Evolutionary conservation across 2,797 vertebrate species (phyloP), one percentile per base, ranked within the genome.

Genomic region (Micrastur ruficollis): DNA sequence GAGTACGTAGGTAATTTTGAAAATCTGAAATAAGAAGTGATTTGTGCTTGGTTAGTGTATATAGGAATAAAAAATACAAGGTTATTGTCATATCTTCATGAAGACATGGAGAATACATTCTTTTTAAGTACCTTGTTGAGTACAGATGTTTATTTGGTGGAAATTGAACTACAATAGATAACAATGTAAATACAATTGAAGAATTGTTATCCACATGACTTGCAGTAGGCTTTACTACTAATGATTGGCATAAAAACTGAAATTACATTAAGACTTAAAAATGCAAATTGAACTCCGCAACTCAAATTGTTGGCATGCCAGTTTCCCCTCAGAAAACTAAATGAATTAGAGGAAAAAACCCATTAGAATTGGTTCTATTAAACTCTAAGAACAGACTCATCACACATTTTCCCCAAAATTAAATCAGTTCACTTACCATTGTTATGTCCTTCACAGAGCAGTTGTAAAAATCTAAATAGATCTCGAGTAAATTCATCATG

Each of bases 401-500:
- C 40, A 36, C 20, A 55, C 26, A 26, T 95, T 85, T 91, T 46
- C 53, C 72, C 25, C 40, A 4, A 58, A 94, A 44, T 49, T 25
- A 52, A 46, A 89, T 36, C 20, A 12, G 27, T 65, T 92, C 52
- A 97, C 98, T 97, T 98, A 99, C 99, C 99, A 52, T 99, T 99
- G 97, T 99, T 99, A 98, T 99, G 99, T 62, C 99, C 99, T 98
- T 99, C 99, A 98, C 99, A 99, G 63, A 99, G 99, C 90, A 99
- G 98, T 95, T 99, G 99, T 88, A 99, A 98, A 97, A 99, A 99
- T 98, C 99, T 98, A 98, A 99, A 99, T 46, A 99, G 99, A 97
- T 99, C 99, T 94, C 98, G 98, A 68, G 99, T 99, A 97, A 99
- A 99, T 98, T 99, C 99, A 75, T 99, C 99, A 76, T 99, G 99